Evolutionary conservation across 2,113 vertebrate genomes (phyloP).

Genomic region (Strix uralensis): DNA sequence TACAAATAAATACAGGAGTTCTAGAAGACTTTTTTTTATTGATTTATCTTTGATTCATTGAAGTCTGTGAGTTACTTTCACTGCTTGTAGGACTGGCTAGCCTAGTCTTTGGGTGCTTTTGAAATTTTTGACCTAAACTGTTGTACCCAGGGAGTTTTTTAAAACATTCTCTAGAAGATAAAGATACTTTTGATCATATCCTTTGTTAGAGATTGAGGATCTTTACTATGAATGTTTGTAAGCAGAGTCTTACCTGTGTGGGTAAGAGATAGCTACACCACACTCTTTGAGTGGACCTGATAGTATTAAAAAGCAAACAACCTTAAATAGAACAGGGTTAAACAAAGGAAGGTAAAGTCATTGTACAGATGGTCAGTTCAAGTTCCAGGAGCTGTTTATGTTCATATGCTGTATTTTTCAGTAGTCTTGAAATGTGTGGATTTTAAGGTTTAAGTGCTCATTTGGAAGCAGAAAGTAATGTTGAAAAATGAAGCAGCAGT

Average conservation of each 20-base stretch:
- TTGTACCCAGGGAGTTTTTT: not conserved
- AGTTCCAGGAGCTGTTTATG: not conserved
- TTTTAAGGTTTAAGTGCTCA: not conserved
- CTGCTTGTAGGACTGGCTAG: not conserved
- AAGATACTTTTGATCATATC: not conserved
- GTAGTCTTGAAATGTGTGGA: not conserved
- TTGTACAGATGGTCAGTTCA: not conserved
- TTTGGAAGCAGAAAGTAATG: not conserved
- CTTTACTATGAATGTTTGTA: not conserved
- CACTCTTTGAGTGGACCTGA: rapidly evolving
- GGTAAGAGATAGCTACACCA: not conserved
- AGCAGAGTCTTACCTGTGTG: not conserved
- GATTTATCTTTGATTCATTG: not conserved
- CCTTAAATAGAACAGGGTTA: not conserved
- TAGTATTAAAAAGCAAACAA: not conserved
- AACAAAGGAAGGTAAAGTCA: not conserved
- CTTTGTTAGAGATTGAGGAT: not conserved
- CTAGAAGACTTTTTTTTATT: not conserved
- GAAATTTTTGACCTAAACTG: not conserved
- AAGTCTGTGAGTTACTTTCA: not conserved
- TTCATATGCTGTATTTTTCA: not conserved
- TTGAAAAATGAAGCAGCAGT: not conserved
- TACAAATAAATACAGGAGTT: not conserved
- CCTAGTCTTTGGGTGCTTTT: not conserved
- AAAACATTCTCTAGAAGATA: not conserved